These are phyloP conservation scores for Mus minutoides DNA, from an alignment of 2,797 vertebrate genomes.

Conservation along the genomic window DNA sequence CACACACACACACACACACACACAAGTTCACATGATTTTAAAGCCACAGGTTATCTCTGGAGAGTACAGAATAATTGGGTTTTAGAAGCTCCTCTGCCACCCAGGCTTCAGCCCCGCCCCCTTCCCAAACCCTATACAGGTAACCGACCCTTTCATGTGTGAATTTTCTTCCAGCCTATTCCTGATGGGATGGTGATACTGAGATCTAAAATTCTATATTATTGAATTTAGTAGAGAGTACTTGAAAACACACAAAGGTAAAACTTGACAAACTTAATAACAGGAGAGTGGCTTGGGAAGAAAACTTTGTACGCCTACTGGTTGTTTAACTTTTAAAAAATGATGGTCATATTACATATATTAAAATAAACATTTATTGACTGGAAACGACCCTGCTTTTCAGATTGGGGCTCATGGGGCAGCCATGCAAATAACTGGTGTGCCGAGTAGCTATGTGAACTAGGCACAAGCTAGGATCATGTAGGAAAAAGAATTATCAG, in stretches of 20 bases:
- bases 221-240: not conserved
- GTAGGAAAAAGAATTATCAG: not conserved
- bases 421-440: not conserved
- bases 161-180: not conserved
- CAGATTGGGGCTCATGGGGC: not conserved
- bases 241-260: not conserved
- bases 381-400: constrained; percentile 13
- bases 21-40: not conserved
- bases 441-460: not conserved
- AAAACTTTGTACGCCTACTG: not conserved
- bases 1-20: not conserved
- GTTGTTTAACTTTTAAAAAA: not conserved
- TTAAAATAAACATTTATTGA: not conserved
- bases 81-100: not conserved
- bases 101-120: not conserved
- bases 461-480: not conserved
- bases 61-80: not conserved
- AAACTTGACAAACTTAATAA: not conserved
- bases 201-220: not conserved
- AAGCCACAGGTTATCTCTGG: not conserved
- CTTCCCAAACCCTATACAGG: not conserved
- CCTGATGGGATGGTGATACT: not conserved
- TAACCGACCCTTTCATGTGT: not conserved
- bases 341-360: not conserved
- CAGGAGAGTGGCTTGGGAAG: not conserved